Base-by-base conservation (phyloP, 2,888 invertebrate genomes). In the Fragum fragum region DNA sequence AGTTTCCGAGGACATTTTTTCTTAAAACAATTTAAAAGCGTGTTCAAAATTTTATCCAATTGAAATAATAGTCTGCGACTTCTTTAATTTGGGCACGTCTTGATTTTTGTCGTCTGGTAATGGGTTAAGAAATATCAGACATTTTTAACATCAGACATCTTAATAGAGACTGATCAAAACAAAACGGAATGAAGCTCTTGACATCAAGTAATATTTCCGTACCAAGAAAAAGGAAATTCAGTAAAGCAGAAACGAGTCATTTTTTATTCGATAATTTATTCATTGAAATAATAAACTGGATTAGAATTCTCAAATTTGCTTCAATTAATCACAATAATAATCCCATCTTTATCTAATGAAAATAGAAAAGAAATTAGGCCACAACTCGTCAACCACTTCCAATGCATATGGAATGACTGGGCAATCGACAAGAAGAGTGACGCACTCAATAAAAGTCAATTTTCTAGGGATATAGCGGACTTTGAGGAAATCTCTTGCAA, bases 381-480 rank as follows among this genome's bases (percentile, higher is more conserved):
- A 53, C 73, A 74, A 28, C 47, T 70, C 68, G 72, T 70, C 79
- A 55, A 73, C 70, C 21, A 39, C 63, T 53, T 74, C 76, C 78
- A 79, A 78, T 82, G 82, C 82, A 82, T 82, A 82, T 78, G 79
- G 79, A 82, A 78, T 76, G 73, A 69, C 57, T 39, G 47, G 42
- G 66, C 21, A 66, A 76, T 80, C 73, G 72, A 76, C 68, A 39
- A 26, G 55, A 68, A 63, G 75, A 69, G 66, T 79, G 73, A 76
- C 76, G 85, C 79, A 83, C 82, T 85, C 72, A 85, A 85, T 85
- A 83, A 83, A 85, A 85, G 85, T 85, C 85, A 85, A 85, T 85
- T 85, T 84, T 70, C 80, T 57, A 36, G 18, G 74, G 85, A 83
- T 80, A 78, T 74, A 80, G 76, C 78, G 55, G 83, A 81, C 79